A percentile compares a stretch with the other conserved stretches of the same genome.
These are phyloP conservation scores for Toxotes chatareus DNA, from an alignment of 2,113 vertebrate genomes.

Conservation along the genomic window DNA sequence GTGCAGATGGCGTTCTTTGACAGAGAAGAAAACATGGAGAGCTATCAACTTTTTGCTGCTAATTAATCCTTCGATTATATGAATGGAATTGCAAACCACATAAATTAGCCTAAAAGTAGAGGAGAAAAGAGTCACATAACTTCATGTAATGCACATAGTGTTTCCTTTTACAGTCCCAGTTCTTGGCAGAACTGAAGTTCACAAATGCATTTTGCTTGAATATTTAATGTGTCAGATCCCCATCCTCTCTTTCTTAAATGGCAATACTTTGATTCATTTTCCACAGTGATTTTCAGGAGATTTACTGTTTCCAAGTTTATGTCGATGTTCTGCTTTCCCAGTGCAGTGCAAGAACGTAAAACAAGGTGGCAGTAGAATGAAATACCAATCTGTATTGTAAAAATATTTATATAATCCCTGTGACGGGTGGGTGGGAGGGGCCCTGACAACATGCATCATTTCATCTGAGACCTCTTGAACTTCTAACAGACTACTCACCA, in stretches of 20 bases:
- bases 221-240: not conserved
- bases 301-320: not conserved
- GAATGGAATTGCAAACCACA: constrained; percentile 67
- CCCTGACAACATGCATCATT: not conserved
- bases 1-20: constrained; percentile 80
- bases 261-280: constrained; percentile 12
- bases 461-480: constrained; percentile 3
- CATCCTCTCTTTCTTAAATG: not conserved
- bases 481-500: not conserved
- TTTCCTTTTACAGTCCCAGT: not conserved
- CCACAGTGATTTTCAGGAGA: not conserved
- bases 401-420: not conserved
- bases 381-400: not conserved
- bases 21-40: constrained; percentile 74
- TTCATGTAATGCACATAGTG: constrained; percentile 8
- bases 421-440: not conserved
- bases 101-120: constrained; percentile 70
- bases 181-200: not conserved
- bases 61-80: constrained; percentile 80
- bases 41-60: constrained; percentile 70
- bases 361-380: not conserved
- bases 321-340: not conserved
- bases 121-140: constrained; percentile 48
- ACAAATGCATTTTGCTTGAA: constrained; percentile 22
- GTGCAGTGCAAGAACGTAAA: not conserved